Evolutionary conservation across 2,113 vertebrate genomes (phyloP).

Genomic region (Gopherus evgoodei): DNA sequence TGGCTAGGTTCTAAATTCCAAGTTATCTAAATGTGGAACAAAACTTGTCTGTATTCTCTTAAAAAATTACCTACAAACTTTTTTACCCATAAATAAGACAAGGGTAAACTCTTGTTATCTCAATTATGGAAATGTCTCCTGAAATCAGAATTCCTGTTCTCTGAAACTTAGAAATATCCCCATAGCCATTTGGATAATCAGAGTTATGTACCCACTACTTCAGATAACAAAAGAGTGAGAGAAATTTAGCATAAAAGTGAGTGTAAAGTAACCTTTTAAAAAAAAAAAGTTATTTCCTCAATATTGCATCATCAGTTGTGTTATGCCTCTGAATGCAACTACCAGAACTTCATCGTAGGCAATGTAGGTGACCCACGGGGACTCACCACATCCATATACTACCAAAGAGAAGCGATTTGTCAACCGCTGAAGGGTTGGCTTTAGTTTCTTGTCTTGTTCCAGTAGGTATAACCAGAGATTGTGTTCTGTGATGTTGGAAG

Average conservation of each 20-base stretch:
- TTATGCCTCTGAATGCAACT: not conserved
- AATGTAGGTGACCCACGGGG: not conserved
- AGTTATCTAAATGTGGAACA: not conserved
- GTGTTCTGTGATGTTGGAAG: not conserved
- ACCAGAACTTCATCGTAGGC: not conserved
- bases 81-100: not conserved
- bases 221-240: not conserved
- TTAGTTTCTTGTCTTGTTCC: not conserved
- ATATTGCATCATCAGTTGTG: not conserved
- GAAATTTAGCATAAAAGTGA: not conserved
- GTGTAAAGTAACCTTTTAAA: not conserved
- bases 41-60: not conserved
- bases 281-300: not conserved
- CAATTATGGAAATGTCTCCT: rapidly evolving
- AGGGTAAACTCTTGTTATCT: not conserved
- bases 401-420: not conserved
- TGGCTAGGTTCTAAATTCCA: not conserved
- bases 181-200: not conserved
- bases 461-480: not conserved
- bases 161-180: not conserved
- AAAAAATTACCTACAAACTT: not conserved
- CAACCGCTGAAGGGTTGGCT: not conserved
- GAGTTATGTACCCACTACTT: rapidly evolving
- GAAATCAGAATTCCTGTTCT: not conserved
- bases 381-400: not conserved